phyloP scores from a whole-genome alignment of 2,888 invertebrate species.

The Copidosoma aretas region DNA sequence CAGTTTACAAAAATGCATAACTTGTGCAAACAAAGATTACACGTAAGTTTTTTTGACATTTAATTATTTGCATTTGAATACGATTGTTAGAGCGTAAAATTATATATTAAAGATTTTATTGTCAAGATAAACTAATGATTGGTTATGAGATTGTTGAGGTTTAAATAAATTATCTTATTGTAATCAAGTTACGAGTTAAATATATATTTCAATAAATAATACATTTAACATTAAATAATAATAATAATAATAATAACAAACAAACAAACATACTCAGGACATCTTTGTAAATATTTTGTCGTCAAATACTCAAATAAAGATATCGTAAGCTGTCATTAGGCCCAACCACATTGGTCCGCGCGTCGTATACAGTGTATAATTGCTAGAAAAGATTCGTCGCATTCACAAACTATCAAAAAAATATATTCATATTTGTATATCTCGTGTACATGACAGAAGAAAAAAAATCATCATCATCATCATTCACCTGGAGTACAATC shows the following conservation, averaged over 20 bases:
- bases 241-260: too few relatives aligned
- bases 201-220: slow-evolving; percentile 41
- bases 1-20: too few relatives aligned
- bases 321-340: slow-evolving; percentile 37
- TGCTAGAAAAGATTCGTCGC: slow-evolving; percentile 36
- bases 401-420: slow-evolving; percentile 37
- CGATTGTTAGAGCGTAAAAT: background rate
- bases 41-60: too few relatives aligned
- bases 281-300: slow-evolving; percentile 30
- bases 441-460: slow-evolving; percentile 20
- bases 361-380: slow-evolving; percentile 26
- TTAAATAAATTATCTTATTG: slow-evolving; percentile 10
- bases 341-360: slow-evolving; percentile 39
- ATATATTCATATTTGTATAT: background rate
- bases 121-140: slow-evolving; percentile 6
- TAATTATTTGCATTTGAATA: slow-evolving; percentile 6
- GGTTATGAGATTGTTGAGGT: background rate
- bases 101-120: slow-evolving; percentile 5
- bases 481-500: slow-evolving; percentile 17
- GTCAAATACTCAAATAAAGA: slow-evolving; percentile 31
- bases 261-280: slow-evolving; percentile 30
- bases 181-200: slow-evolving; percentile 27
- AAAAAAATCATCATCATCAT: slow-evolving; percentile 8
- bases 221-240: slow-evolving; percentile 36
- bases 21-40: too few relatives aligned